Percentiles rank a stretch among this genome's conserved stretches.
phyloP scores from a whole-genome alignment of 2,888 invertebrate genomes.

The Panopea generosa region DNA sequence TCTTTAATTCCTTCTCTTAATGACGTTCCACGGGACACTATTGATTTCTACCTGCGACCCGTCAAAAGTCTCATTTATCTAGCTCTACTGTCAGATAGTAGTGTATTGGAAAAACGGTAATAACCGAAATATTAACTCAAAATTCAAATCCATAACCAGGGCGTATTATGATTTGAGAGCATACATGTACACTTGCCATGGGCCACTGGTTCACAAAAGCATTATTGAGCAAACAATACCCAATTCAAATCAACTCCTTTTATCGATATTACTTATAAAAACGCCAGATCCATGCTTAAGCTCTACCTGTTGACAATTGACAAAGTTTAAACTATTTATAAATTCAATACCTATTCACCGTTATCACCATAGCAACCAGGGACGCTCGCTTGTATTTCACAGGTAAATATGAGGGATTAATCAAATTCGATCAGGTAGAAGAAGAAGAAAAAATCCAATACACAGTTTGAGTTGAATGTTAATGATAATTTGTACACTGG shows the following conservation, averaged over 20 bases:
- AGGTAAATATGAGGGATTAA: conserved; percentile 45
- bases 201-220: background rate
- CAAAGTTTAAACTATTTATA: conserved; percentile 61
- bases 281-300: background rate
- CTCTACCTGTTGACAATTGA: conserved; percentile 32
- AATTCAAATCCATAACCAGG: too few species aligned
- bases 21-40: conserved; percentile 2
- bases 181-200: too few species aligned
- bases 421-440: conserved; percentile 28
- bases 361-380: conserved; percentile 54
- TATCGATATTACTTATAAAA: background rate
- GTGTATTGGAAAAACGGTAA: too few species aligned
- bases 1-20: too few species aligned
- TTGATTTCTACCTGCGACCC: conserved; percentile 9
- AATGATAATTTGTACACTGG: too few species aligned
- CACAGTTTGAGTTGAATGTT: too few species aligned
- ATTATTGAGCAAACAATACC: background rate
- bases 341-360: conserved; percentile 28
- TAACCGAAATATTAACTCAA: too few species aligned
- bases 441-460: conserved; percentile 34
- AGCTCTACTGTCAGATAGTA: too few species aligned
- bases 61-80: too few species aligned
- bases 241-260: conserved; percentile 4
- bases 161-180: too few species aligned
- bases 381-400: conserved; percentile 53